Evolutionary conservation across 2,113 vertebrate species (phyloP).

Genomic region (Regulus satrapa): DNA sequence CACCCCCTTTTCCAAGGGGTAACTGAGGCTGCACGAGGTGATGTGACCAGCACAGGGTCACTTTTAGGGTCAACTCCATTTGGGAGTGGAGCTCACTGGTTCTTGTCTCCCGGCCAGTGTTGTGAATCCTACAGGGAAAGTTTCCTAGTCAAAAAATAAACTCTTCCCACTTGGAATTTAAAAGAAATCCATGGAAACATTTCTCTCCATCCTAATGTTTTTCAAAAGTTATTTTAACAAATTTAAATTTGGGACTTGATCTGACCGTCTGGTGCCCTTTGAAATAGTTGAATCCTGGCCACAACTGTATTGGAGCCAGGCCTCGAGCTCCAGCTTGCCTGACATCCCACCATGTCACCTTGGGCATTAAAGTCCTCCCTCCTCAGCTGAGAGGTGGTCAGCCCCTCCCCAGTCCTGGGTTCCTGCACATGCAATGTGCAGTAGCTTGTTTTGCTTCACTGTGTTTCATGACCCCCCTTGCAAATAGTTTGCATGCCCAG

Average conservation of each 20-base stretch:
- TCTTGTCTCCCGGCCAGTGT: not conserved
- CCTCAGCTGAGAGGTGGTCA: not conserved
- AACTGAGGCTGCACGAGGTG: not conserved
- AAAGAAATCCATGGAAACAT: slow-evolving; percentile 59
- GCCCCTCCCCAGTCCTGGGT: not conserved
- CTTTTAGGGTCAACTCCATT: not conserved
- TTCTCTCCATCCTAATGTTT: slow-evolving; percentile 32
- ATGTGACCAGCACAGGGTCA: not conserved
- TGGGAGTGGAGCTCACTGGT: not conserved
- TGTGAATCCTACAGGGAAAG: not conserved
- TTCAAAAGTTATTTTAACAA: slow-evolving; percentile 60
- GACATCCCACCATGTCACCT: not conserved
- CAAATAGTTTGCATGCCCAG: not conserved
- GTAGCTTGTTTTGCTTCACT: not conserved
- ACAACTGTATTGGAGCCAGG: not conserved
- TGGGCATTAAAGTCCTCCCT: not conserved
- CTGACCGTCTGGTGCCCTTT: not conserved
- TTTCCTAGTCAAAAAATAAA: slow-evolving; percentile 61
- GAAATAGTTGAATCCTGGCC: slow-evolving; percentile 49
- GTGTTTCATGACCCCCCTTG: not conserved
- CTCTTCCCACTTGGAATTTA: slow-evolving; percentile 43
- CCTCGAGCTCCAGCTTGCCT: fast-evolving
- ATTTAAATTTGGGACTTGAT: slow-evolving; percentile 42
- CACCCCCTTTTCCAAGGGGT: not conserved
- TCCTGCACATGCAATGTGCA: not conserved